Conservation (phyloP, 2,888 invertebrate species). For the Melanchra persicariae region DNA sequence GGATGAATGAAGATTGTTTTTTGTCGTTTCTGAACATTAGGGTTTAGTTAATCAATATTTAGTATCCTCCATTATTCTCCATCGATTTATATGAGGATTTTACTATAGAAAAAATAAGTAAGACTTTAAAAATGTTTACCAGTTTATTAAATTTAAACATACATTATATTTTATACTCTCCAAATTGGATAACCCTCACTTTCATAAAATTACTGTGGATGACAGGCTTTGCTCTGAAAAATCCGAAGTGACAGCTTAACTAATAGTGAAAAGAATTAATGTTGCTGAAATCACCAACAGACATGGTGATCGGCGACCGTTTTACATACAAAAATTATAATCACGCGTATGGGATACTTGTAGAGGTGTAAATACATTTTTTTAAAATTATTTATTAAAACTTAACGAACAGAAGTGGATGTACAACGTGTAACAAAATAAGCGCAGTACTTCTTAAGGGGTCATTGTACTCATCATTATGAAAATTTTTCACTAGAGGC, state of each 20-base stretch:
- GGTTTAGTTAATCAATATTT: neutral
- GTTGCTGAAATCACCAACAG: neutral
- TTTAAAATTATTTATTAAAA: no score
- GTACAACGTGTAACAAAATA: no score
- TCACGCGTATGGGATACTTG: no score
- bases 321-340: neutral
- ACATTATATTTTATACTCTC: no score
- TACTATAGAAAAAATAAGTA: rapidly evolving
- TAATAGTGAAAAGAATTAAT: neutral
- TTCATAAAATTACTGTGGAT: neutral
- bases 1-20: neutral
- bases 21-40: neutral
- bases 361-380: no score
- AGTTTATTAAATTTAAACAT: neutral
- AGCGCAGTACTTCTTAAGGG: no score
- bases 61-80: neutral
- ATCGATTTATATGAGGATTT: neutral
- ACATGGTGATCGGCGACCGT: neutral
- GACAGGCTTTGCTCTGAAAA: neutral
- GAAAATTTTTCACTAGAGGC: no score
- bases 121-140: neutral
- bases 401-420: no score
- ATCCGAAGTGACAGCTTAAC: neutral
- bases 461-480: no score
- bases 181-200: neutral